Base-by-base conservation (phyloP, 2,113 vertebrate species). In the Apteryx mantelli region DNA sequence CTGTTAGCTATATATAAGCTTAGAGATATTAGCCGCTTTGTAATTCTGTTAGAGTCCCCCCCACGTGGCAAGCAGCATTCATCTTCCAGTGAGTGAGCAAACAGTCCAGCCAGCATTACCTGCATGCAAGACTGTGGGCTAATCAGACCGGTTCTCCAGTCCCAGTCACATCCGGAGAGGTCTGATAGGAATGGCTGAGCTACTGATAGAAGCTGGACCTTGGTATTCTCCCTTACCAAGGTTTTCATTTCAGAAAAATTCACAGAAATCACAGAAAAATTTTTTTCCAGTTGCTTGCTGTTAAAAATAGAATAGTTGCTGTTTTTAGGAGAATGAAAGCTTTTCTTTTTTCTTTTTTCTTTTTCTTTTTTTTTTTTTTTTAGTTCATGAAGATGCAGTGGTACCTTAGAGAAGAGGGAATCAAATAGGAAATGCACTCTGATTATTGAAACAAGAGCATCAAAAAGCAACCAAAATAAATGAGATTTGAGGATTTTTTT, bases 1-100 rank as follows among this genome's bases (percentile, higher is more conserved):
- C 65, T 65, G 28, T 46, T 79, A 56, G 58, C 80, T 88, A 14
- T 88, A 92, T 86, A 65, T 78, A 95, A 88, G 36, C n/a, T 79
- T 61, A 52, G 65, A 69, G 16, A 21, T 61, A 83, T 69, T 50
- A 78, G 65, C 14, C 48, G 82, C 52, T 26, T 73, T 28, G 8
- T 76, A 77, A 68, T 69, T 91, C 90, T 87, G 65, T 84, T 77
- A 64, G 58, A 0, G 0, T 38, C 42, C 0, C 0, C 48, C 0
- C 0, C 28, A 6, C 5, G 19, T 74, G 44, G 85, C 70, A 76
- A 89, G 66, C 65, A 73, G 32, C 69, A 61, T 91, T 71, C 55
- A 18, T 79, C 76, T 65, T 78, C 40, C n/a, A 42, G 65, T 32
- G 71, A 93, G 69, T 42, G 25, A 60, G 65, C 52, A 44, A 56